Conservation (phyloP, 1,140 invertebrate species). For the Chlorops oryzae region DNA sequence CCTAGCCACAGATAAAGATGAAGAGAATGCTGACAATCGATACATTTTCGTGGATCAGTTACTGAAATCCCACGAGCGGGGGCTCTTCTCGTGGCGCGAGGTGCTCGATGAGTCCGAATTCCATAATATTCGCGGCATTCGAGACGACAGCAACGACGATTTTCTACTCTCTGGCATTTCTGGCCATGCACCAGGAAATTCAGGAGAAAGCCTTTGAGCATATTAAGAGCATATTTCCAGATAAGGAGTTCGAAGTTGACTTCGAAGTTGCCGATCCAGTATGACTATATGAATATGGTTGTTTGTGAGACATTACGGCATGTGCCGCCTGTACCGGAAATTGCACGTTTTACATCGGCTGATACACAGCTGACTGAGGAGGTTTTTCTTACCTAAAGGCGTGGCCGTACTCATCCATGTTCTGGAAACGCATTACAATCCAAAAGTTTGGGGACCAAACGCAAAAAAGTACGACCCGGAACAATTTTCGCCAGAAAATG, state of each 20-base stretch:
- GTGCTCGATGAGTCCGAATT: too few relatives aligned
- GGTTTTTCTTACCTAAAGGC: conserved; percentile 20
- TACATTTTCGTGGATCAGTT: too few relatives aligned
- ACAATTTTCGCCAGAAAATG: conserved; percentile 27
- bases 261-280: conserved; percentile 49
- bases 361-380: conserved; percentile 22
- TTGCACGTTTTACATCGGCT: conserved; percentile 12
- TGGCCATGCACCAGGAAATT: conserved; percentile 39
- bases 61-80: too few relatives aligned
- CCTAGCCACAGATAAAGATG: too few relatives aligned
- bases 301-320: conserved; percentile 57
- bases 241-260: conserved; percentile 22
- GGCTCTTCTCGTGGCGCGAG: too few relatives aligned
- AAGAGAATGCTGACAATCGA: too few relatives aligned
- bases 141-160: conserved; percentile 41
- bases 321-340: conserved; percentile 27
- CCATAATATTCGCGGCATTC: too few relatives aligned
- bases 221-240: conserved; percentile 54
- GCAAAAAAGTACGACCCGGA: conserved; percentile 34
- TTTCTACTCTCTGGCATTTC: conserved; percentile 27
- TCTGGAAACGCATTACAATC: conserved; percentile 25
- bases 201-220: conserved; percentile 58
- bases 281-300: conserved; percentile 60
- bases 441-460: conserved; percentile 25
- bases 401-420: conserved; percentile 19